Evolutionary conservation across 1,140 invertebrate genomes (phyloP), one percentile per base, ranked within the genome.

Genomic region (Venturia canescens): DNA sequence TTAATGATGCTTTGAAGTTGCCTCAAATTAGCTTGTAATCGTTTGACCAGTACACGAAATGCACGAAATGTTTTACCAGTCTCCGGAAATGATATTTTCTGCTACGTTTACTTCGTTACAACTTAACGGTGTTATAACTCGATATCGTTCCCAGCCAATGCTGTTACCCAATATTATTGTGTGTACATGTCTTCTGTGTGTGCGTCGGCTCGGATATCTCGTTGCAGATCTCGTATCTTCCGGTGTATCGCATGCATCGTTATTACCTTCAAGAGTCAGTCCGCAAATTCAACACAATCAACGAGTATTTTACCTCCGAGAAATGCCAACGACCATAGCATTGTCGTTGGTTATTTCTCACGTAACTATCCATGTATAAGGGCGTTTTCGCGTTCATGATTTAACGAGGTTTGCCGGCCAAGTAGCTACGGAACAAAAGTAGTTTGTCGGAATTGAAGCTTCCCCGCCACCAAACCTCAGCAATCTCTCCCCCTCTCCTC

Each of bases 401-500:
- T 87, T 87, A 89, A 88, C 86, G 85, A 87, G 81, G 84, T 88
- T 89, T 83, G 85, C 82, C 84, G 83, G 84, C 78, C 76, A 84
- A 76, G 67, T 78, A 87, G 79, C 75, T 84, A 84, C 75, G 83
- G 80, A 88, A 89, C 84, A 87, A 88, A 88, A 89, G 86, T 89
- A 90, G 83, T 90, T 90, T 83, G 78, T 78, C 78, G 66, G 34
- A 78, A 50, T 50, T 18, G 34, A 50, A 89, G 85, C 86, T 78
- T 82, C 83, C 31, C 38, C 31, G 31, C 31, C 31, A 7, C 31
- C 31, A 34, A 34, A 3, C 31, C 31, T 34, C 31, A 7, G 31
- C 31, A 34, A 34, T 7, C 31, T 34, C 31, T 34, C 57, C 18
- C 34, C 3, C 23, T 38, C 16, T 21, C 23, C 71, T 21, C 71